Evolutionary conservation across 2,888 invertebrate species (phyloP), one percentile per base, ranked within the genome.

Genomic region (Augochlorella aurata): DNA sequence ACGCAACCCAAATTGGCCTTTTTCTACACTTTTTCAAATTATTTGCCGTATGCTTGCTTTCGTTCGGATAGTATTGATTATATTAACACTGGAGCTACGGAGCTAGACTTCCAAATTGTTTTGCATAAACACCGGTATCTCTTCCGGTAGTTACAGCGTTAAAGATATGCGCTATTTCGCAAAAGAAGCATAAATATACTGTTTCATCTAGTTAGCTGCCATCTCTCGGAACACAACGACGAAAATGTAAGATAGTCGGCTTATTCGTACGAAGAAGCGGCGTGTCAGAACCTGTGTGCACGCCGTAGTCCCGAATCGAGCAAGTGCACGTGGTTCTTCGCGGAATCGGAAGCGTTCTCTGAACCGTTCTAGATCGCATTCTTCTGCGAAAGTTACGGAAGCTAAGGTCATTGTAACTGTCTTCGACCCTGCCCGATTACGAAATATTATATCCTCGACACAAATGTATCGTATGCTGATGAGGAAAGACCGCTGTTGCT

Each of bases 241-340:
- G 67, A 73, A 83, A 75, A 83, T 77, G 67, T 73, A 50, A 38
- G 72, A 29, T 74, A 84, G 69, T 54, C 74, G 47, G n/a, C 44
- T 75, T 18, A 49, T 52, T 63, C 72, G 54, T 38, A n/a, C 44
- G 44, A 74, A 63, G 58, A 58, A 58, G 58, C 14, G 24, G 24
- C 14, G 14, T 24, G 58, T 24, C 24, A 58, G 58, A 58, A 58
- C 58, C 58, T 58, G 58, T 52, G 74, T 58, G 45, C 21, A n/a
- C 12, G 58, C 29, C 8, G 44, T 52, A 49, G 38, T 9, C 69
- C 18, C 44, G 65, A 44, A 50, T 58, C 81, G 68, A 52, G 14
- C 45, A 24, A 44, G 66, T 14, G 49, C 18, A 24, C 18, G 38
- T 2, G 44, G 66, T 16, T 45, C 58, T 79, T 67, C 71, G 58